Conservation (phyloP, 1,140 invertebrate genomes). For the Sweltsa coloradensis region DNA sequence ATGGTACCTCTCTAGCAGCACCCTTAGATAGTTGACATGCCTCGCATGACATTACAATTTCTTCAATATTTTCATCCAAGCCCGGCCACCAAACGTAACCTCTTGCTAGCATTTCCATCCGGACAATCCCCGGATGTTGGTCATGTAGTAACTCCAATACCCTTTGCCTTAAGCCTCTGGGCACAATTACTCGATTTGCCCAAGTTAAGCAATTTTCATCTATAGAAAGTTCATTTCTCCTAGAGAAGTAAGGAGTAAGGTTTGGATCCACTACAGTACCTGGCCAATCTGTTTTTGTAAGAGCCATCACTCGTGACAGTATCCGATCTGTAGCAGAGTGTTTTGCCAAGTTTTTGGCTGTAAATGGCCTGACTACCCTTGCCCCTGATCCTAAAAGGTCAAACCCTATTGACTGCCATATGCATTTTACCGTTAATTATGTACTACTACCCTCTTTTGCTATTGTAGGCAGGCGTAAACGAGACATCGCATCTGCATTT, state of each 20-base stretch:
- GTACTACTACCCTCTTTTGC: neutral
- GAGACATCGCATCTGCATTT: constrained; percentile 21
- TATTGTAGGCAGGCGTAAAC: constrained; percentile 9
- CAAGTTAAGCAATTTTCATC: neutral
- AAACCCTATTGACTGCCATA: too few species aligned
- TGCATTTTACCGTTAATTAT: too few species aligned
- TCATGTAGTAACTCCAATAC: neutral
- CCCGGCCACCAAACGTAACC: constrained; percentile 14
- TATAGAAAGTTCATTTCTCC: neutral
- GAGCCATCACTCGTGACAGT: neutral
- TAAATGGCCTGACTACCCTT: neutral
- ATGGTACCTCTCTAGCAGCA: neutral
- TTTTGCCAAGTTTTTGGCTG: neutral
- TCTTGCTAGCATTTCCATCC: constrained; percentile 13
- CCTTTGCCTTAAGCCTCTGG: neutral
- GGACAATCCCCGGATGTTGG: constrained; percentile 3
- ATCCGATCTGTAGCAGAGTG: neutral
- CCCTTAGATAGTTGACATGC: neutral
- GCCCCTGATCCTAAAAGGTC: too few species aligned
- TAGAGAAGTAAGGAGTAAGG: neutral
- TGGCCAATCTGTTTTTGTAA: neutral
- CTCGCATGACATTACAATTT: neutral
- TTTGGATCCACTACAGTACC: neutral
- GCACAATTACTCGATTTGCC: neutral
- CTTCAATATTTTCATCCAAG: constrained; percentile 12